phyloP scores from a whole-genome alignment of 2,888 invertebrate genomes.

The Melanostoma mellinum region DNA sequence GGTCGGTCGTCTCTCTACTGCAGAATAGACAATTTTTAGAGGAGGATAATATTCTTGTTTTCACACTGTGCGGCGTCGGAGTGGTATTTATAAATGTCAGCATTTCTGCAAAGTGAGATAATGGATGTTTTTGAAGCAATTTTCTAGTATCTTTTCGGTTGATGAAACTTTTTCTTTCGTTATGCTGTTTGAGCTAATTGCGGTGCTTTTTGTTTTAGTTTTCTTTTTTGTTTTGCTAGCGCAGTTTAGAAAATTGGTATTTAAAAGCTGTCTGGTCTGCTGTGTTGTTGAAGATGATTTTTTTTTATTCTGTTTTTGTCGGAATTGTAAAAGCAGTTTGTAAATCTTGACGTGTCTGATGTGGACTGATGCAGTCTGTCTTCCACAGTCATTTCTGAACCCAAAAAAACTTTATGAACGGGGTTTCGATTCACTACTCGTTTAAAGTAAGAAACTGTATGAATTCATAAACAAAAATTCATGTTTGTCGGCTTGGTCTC shows the following conservation, averaged over 20 bases:
- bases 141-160: constrained; percentile 39
- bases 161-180: neutral
- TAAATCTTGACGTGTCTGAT: no score
- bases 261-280: neutral
- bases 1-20: neutral
- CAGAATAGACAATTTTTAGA: constrained; percentile 7
- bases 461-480: no score
- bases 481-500: no score
- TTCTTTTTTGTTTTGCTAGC: neutral
- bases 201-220: neutral
- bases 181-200: constrained; percentile 8
- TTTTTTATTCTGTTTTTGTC: neutral
- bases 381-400: no score
- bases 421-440: no score
- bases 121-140: constrained; percentile 56
- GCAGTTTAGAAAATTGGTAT: constrained; percentile 19
- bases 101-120: constrained; percentile 46
- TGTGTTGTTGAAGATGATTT: neutral
- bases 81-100: constrained; percentile 62
- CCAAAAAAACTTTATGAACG: no score
- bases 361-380: no score
- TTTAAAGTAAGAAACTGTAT: no score
- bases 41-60: constrained; percentile 21
- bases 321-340: neutral
- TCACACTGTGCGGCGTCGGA: constrained; percentile 15